These are phyloP conservation scores for Allobates femoralis DNA, from an alignment of 2,797 vertebrate species.

Conservation along the genomic window DNA sequence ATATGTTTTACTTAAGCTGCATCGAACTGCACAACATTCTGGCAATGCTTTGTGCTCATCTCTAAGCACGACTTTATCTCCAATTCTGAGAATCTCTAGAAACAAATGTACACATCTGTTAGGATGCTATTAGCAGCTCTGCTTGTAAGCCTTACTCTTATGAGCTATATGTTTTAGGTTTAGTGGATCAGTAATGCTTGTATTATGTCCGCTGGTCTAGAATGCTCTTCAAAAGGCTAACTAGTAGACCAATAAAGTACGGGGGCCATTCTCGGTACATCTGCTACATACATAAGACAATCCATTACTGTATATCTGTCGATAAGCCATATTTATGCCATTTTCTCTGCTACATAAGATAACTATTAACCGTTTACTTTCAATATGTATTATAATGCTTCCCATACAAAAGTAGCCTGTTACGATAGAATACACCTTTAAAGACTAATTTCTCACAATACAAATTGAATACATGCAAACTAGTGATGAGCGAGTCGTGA, in stretches of 20 bases:
- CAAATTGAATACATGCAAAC: too few species aligned
- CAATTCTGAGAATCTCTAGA: not conserved
- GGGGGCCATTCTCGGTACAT: not conserved
- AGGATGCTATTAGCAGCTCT: not conserved
- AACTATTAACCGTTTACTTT: too few species aligned
- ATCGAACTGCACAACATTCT: not conserved
- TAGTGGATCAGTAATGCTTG: not conserved
- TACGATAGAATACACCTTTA: too few species aligned
- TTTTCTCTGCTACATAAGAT: too few species aligned
- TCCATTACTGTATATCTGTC: not conserved
- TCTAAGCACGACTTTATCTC: not conserved
- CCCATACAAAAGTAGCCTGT: too few species aligned
- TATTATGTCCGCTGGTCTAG: not conserved
- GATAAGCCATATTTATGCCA: not conserved
- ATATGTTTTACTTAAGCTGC: not conserved
- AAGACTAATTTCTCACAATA: too few species aligned
- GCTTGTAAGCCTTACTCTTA: not conserved
- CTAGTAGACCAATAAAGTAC: not conserved
- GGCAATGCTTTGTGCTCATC: not conserved
- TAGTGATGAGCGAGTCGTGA: too few species aligned
- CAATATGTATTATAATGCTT: too few species aligned
- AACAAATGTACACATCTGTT: not conserved
- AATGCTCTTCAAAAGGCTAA: not conserved
- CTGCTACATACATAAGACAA: not conserved
- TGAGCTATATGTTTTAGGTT: not conserved